Percentiles rank a stretch among this genome's conserved stretches.
These are phyloP conservation scores for Cervus canadensis DNA, from an alignment of 2,113 vertebrate species.

Conservation along the genomic window DNA sequence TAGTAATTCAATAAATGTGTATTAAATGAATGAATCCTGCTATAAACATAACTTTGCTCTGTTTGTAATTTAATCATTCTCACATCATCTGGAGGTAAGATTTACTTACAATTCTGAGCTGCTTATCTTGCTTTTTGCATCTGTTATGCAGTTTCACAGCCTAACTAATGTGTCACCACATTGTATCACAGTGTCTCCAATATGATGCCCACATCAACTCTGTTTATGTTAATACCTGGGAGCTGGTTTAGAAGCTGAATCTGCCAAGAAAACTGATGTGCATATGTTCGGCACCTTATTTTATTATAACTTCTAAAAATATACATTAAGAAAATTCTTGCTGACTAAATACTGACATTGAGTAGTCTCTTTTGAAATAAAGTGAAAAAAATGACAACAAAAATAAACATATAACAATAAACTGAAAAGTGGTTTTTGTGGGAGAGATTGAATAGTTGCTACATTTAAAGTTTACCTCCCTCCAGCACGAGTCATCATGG, in stretches of 20 bases:
- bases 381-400: neutral
- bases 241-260: constrained; percentile 21
- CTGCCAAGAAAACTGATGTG: constrained; percentile 18
- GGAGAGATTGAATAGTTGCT: neutral
- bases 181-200: neutral
- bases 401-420: neutral
- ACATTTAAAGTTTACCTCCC: neutral
- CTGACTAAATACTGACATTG: constrained; percentile 36
- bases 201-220: neutral
- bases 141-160: constrained; percentile 12
- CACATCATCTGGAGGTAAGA: neutral
- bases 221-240: constrained; percentile 36
- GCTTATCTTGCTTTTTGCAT: constrained; percentile 30
- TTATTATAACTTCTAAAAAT: constrained; percentile 39
- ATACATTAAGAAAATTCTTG: constrained; percentile 13
- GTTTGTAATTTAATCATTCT: neutral
- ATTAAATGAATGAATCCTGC: neutral
- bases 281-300: constrained; percentile 26
- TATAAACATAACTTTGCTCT: neutral
- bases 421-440: neutral
- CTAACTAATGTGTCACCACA: neutral
- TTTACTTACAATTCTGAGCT: neutral
- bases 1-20: neutral
- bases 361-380: constrained; percentile 7
- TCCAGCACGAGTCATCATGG: neutral